Conservation (phyloP, 1,140 invertebrate species). For the Drosophila sulfurigaster region DNA sequence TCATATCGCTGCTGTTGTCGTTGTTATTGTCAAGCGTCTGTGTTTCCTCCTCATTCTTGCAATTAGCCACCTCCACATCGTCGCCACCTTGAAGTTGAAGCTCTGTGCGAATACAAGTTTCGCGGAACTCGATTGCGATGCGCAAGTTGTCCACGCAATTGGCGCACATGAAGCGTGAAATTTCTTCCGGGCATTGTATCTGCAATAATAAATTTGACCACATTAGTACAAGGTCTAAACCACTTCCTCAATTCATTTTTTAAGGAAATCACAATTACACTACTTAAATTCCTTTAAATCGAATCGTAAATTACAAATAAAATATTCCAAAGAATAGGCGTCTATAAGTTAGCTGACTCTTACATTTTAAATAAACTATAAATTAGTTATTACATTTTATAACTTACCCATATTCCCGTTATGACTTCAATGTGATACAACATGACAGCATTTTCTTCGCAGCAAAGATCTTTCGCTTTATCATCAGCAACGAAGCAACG, state of each 20-base stretch:
- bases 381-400: too few species aligned
- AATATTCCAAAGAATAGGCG: too few species aligned
- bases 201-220: neutral
- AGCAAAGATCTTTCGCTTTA: slow-evolving; percentile 50
- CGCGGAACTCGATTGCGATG: slow-evolving; percentile 61
- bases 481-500: slow-evolving; percentile 28
- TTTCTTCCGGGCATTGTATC: slow-evolving; percentile 40
- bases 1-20: neutral
- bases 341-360: too few species aligned
- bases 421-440: slow-evolving; percentile 73
- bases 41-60: neutral
- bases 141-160: slow-evolving; percentile 38
- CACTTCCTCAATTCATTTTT: too few species aligned
- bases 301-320: too few species aligned
- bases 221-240: too few species aligned
- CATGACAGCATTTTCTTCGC: slow-evolving; percentile 52
- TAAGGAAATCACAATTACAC: too few species aligned
- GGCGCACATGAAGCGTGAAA: slow-evolving; percentile 48
- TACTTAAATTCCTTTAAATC: too few species aligned
- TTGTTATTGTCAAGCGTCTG: neutral
- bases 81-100: slow-evolving; percentile 16
- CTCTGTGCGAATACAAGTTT: slow-evolving; percentile 59
- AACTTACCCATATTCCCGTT: slow-evolving; percentile 68
- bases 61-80: neutral
- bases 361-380: too few species aligned